Percentiles rank a stretch among this genome's conserved stretches.
These are phyloP conservation scores for Strigamia transsilvanica DNA, from an alignment of 2,888 invertebrate genomes.

Conservation along the genomic window DNA sequence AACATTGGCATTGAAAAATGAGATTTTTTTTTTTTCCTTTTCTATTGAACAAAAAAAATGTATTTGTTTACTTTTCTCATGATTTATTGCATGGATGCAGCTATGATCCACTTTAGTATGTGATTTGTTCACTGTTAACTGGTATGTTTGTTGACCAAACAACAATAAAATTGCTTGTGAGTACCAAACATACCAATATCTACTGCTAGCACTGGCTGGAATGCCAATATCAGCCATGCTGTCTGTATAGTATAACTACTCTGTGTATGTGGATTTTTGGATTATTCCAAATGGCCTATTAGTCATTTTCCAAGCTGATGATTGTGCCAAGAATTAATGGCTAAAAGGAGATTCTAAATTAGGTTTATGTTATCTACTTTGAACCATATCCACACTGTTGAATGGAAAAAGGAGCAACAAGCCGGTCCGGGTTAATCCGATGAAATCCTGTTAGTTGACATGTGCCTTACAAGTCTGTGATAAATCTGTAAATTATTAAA, in stretches of 20 bases:
- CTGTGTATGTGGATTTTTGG: background rate
- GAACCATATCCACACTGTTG: background rate
- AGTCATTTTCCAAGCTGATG: background rate
- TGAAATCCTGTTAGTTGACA: background rate
- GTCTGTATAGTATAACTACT: background rate
- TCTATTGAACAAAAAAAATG: background rate
- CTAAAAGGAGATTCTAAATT: background rate
- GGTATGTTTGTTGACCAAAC: background rate
- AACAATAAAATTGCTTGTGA: background rate
- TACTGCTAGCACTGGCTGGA: too few species aligned
- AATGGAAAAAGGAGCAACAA: background rate
- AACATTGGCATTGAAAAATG: background rate
- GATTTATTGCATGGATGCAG: background rate
- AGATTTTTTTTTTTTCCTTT: background rate
- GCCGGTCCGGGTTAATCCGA: background rate
- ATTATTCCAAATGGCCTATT: constrained; percentile 1
- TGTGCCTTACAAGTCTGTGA: background rate
- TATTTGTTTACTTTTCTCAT: background rate
- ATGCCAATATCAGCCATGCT: too few species aligned
- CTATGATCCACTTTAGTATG: background rate
- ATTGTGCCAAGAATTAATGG: constrained; percentile 1
- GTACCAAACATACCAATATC: background rate
- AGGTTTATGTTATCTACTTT: background rate
- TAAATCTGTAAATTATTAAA: background rate
- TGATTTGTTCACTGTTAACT: background rate